phyloP scores from a whole-genome alignment of 2,113 vertebrate species.

The Xyliphius kryptos region DNA sequence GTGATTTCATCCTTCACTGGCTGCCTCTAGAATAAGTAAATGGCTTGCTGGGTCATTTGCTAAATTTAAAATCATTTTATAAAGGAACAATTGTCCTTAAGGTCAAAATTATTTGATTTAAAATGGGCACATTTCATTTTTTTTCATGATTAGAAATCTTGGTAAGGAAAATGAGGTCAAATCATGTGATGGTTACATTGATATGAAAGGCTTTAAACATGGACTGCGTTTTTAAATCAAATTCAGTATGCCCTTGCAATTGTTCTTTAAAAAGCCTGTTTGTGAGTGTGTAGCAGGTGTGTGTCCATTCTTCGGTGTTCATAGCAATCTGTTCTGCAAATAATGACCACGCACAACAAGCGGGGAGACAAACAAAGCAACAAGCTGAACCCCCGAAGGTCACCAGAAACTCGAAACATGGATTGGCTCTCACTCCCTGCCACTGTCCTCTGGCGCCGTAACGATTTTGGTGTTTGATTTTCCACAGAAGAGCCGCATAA shows the following conservation, averaged over 20 bases:
- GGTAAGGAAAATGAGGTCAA: background rate
- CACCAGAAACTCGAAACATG: constrained; percentile 13
- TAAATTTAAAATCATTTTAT: constrained; percentile 21
- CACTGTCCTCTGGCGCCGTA: constrained; percentile 14
- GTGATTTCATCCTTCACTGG: background rate
- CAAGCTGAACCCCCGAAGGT: constrained; percentile 28
- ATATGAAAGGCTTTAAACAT: too few species aligned
- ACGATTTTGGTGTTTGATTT: constrained; percentile 40
- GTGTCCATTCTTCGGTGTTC: constrained; percentile 3
- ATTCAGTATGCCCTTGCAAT: too few species aligned
- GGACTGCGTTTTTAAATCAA: too few species aligned
- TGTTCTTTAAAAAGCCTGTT: background rate
- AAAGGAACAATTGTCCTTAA: background rate
- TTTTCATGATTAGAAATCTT: background rate
- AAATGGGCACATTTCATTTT: background rate
- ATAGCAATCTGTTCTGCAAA: constrained; percentile 35
- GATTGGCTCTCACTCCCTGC: constrained; percentile 8
- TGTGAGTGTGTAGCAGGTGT: constrained; percentile 4
- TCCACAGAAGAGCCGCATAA: constrained; percentile 32
- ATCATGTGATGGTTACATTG: too few species aligned
- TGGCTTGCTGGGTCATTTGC: constrained; percentile 6
- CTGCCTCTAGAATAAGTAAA: constrained; percentile 9
- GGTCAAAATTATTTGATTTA: background rate
- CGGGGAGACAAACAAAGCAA: constrained; percentile 30
- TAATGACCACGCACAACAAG: constrained; percentile 32